Conservation (phyloP, 2,888 invertebrate genomes). For the Ochropleura plecta region DNA sequence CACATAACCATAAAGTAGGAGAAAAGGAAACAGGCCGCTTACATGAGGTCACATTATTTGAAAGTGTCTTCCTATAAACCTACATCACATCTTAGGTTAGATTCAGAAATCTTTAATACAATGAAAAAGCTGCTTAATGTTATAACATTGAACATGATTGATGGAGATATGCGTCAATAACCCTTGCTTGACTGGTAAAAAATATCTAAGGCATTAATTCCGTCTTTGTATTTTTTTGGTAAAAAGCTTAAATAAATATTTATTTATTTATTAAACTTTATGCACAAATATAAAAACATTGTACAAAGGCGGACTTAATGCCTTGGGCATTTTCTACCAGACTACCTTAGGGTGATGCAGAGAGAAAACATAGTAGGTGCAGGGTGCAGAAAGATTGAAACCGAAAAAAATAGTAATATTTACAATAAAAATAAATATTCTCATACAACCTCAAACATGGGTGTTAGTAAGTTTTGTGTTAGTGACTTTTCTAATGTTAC, state of each 20-base stretch:
- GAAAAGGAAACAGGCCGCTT: constrained; percentile 12
- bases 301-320: too few species aligned
- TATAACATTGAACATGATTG: background rate
- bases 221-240: background rate
- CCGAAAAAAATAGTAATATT: too few species aligned
- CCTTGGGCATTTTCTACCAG: too few species aligned
- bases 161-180: background rate
- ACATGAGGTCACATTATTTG: constrained; percentile 29
- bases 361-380: too few species aligned
- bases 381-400: too few species aligned
- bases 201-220: background rate
- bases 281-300: too few species aligned
- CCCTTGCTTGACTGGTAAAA: background rate
- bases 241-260: background rate
- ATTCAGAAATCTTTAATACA: constrained; percentile 8
- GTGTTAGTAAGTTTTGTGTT: background rate
- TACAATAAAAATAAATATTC: background rate
- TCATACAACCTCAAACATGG: background rate
- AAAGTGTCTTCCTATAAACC: constrained; percentile 11
- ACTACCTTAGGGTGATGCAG: too few species aligned
- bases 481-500: background rate
- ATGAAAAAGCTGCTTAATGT: background rate
- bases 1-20: constrained; percentile 7
- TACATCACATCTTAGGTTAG: background rate
- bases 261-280: too few species aligned